Evolutionary conservation across 2,113 vertebrate genomes (phyloP).

Genomic region (Chionis minor): DNA sequence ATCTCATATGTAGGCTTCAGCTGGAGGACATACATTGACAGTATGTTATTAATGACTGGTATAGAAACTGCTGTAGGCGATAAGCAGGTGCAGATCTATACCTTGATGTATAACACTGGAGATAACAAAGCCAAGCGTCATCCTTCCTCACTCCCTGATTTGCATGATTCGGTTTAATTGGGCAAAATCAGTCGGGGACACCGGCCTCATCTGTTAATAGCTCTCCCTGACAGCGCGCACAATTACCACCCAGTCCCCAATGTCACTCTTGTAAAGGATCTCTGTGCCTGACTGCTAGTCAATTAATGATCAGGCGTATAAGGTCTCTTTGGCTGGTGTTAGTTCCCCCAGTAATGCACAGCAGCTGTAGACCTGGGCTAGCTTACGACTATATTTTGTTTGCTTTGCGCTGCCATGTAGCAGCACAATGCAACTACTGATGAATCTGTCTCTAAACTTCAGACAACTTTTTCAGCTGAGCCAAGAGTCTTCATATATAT

Average conservation of each 20-base stretch:
- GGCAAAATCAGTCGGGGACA: background rate
- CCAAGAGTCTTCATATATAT: background rate
- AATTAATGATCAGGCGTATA: background rate
- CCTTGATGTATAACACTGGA: background rate
- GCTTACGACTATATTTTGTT: background rate
- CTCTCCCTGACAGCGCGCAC: background rate
- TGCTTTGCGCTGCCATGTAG: background rate
- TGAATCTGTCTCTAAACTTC: background rate
- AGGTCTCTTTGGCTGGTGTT: background rate
- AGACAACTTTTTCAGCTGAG: background rate
- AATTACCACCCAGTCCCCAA: background rate
- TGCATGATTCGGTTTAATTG: background rate
- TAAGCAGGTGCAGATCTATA: background rate
- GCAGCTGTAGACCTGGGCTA: background rate
- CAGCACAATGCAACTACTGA: background rate
- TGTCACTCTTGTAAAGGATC: background rate
- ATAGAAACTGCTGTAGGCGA: background rate
- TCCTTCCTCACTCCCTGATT: background rate
- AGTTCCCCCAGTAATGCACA: background rate
- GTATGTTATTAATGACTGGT: background rate
- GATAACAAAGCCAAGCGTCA: background rate
- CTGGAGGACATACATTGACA: background rate
- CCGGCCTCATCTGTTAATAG: background rate
- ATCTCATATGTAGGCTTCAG: background rate
- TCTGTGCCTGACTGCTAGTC: background rate